phyloP scores from a whole-genome alignment of 2,113 vertebrate genomes.

The Cynoglossus semilaevis region DNA sequence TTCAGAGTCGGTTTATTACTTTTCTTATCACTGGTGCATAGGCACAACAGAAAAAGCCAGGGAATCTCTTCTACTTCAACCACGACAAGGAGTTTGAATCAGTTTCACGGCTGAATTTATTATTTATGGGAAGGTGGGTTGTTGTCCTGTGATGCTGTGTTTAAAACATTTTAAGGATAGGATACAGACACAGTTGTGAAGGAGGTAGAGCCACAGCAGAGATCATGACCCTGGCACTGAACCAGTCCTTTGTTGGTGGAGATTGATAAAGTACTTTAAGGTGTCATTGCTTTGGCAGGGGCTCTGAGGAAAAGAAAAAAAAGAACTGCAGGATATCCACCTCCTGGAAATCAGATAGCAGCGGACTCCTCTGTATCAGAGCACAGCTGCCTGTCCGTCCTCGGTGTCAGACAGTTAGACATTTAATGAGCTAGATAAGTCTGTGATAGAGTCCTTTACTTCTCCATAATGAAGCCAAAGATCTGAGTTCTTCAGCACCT shows the following conservation, averaged over 20 bases:
- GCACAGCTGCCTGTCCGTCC: constrained; percentile 35
- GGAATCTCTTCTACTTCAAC: too few relatives aligned
- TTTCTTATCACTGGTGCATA: too few relatives aligned
- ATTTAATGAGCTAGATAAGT: constrained; percentile 49
- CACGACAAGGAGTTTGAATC: too few relatives aligned
- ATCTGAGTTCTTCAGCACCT: constrained; percentile 24
- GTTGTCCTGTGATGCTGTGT: too few relatives aligned
- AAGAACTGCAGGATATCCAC: constrained; percentile 4
- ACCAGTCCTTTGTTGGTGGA: constrained; percentile 12
- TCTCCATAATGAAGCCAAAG: constrained; percentile 38
- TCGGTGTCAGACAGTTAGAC: constrained; percentile 23
- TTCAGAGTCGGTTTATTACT: too few relatives aligned
- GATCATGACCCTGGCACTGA: constrained; percentile 2
- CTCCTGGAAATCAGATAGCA: background rate
- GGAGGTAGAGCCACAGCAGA: too few relatives aligned
- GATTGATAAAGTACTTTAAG: constrained; percentile 36
- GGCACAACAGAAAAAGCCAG: too few relatives aligned
- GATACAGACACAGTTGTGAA: too few relatives aligned
- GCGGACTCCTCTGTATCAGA: constrained; percentile 28
- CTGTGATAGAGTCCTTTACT: constrained; percentile 20
- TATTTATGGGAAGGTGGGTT: too few relatives aligned
- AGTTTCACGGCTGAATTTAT: too few relatives aligned
- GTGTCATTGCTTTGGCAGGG: constrained; percentile 11
- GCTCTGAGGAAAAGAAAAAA: constrained; percentile 6
- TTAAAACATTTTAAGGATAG: too few relatives aligned